Base-by-base conservation (phyloP, 2,113 vertebrate genomes). In the Anarrhichthys ocellatus region DNA sequence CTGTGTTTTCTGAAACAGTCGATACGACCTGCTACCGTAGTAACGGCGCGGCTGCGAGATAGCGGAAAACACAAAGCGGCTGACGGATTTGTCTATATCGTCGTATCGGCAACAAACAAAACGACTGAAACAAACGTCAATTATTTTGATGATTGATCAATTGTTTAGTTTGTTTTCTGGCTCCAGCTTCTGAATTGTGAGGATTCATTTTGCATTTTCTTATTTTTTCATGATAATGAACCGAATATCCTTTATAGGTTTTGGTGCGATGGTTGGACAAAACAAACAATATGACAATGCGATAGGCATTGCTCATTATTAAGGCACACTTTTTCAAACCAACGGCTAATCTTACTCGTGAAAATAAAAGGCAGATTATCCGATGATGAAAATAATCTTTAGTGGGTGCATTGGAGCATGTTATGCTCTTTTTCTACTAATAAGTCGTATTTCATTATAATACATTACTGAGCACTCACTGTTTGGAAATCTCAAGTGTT, bases 371-470 rank as follows among this genome's bases (percentile, higher is more conserved):
- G 22, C 22, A 38, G n/a, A 72, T 80, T n/a, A 32, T 32, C n/a
- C 0, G 7, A 52, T 64, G 40, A 56, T 66, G 36, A 29, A 22
- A 65, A 52, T 54, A 38, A 64, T 67, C 18, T 38, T 52, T 44
- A 67, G 20, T n/a, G 22, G 36, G 54, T 29, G 32, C 34, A 34
- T 34, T 50, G 4, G 67, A 76, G 62, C 61, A 62, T 24, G 14
- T 38, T 36, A 11, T 29, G 9, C 27, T 73, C 2, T 34, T 56
- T 82, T 42, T 54, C 24, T 11, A 40, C 66, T 9, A 44, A 29
- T 69, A 64, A 38, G 15, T 73, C 54, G 40, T 63, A 50, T 61
- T 64, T 59, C 7, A 61, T 59, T 56, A 46, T 18, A 70, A 36
- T 20, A 14, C 34, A 38, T 44, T 34, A 18, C 46, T 68, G 38